Evolutionary conservation across 2,113 vertebrate species (phyloP).

Genomic region (Hystrix cristata): DNA sequence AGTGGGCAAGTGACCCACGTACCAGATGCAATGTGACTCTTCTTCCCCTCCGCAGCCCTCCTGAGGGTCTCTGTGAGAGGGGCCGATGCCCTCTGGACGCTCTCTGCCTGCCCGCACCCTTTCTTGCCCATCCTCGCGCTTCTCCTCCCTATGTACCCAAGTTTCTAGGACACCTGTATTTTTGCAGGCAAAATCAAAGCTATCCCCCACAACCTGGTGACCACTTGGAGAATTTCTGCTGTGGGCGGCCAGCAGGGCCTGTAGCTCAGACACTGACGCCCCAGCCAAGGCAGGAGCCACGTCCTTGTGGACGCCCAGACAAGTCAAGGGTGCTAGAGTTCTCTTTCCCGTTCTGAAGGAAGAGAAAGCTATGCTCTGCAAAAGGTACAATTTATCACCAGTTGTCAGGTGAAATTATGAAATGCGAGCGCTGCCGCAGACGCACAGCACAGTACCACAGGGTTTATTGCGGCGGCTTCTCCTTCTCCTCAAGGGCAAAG

Average conservation of each 20-base stretch:
- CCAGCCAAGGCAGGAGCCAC: not conserved
- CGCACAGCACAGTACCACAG: not conserved
- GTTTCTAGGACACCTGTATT: not conserved
- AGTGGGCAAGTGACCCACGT: not conserved
- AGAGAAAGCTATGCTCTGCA: conserved; percentile 42
- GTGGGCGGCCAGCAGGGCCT: not conserved
- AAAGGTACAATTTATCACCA: conserved; percentile 41
- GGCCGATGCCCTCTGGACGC: conserved; percentile 69
- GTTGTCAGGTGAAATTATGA: conserved; percentile 40
- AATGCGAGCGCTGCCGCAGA: not conserved
- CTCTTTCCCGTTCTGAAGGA: conserved; percentile 53
- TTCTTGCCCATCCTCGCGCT: conserved; percentile 65
- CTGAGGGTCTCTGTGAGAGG: conserved; percentile 52
- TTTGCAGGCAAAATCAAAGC: not conserved
- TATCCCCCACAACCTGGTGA: not conserved
- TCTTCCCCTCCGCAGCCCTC: conserved; percentile 44
- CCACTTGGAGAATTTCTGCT: not conserved
- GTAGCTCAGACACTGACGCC: not conserved
- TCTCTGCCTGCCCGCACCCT: conserved; percentile 56
- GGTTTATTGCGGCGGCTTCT: not conserved
- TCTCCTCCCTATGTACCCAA: not conserved
- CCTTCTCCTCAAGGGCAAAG: conserved; percentile 22
- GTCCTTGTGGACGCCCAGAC: not conserved
- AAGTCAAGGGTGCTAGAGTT: not conserved
- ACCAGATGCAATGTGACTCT: not conserved